Evolutionary conservation across 2,888 invertebrate genomes (phyloP).

Genomic region (Drosophila paramelanica): DNA sequence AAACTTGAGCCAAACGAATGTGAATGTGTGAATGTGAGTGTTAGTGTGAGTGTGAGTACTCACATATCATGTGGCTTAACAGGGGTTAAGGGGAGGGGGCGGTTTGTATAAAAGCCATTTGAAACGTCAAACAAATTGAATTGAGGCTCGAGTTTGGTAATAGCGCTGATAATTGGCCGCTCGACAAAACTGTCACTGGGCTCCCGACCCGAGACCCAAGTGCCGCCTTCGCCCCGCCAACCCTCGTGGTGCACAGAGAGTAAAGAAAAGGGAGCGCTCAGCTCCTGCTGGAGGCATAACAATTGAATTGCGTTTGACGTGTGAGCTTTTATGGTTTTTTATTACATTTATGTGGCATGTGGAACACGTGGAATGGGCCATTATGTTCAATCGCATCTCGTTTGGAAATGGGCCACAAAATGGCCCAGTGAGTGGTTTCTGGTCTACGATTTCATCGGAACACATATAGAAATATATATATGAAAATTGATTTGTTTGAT

Average conservation of each 20-base stretch:
- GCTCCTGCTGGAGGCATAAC: conserved; percentile 15
- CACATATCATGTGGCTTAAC: conserved; percentile 42
- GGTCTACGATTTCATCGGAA: conserved; percentile 40
- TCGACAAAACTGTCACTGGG: conserved; percentile 44
- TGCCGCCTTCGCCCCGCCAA: not conserved
- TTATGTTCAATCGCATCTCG: conserved; percentile 1
- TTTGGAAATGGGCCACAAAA: conserved; percentile 4
- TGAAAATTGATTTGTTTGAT: conserved; percentile 78
- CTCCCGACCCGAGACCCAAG: not conserved
- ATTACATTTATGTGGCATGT: conserved; percentile 67
- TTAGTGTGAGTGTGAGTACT: conserved; percentile 18
- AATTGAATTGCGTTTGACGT: conserved; percentile 72
- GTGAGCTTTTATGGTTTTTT: conserved; percentile 78
- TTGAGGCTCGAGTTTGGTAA: conserved; percentile 61
- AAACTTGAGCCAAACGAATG: conserved; percentile 56
- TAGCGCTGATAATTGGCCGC: conserved; percentile 64
- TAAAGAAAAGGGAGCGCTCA: conserved; percentile 8
- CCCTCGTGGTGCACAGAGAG: not conserved
- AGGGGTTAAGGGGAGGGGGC: not conserved
- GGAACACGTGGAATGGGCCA: conserved; percentile 7
- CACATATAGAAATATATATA: conserved; percentile 32
- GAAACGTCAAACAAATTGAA: conserved; percentile 77
- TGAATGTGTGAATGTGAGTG: conserved; percentile 5
- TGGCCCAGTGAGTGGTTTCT: conserved; percentile 37
- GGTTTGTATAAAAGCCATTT: conserved; percentile 64